phyloP scores from a whole-genome alignment of 2,888 invertebrate species.

The Plagiodera versicolora region DNA sequence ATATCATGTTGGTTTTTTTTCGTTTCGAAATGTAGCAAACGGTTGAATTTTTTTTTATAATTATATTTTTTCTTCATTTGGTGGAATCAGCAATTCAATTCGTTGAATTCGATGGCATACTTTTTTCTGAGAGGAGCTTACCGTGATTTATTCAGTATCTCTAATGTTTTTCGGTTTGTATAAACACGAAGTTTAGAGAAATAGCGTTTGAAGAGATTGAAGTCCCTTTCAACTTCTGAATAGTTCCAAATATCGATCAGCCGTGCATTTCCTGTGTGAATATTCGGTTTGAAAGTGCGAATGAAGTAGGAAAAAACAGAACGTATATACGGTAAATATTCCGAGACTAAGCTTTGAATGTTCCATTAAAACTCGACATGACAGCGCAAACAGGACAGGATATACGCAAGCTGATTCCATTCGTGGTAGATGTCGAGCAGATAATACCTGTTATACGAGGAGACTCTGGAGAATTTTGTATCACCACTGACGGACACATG shows the following conservation, averaged over 20 bases:
- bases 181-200: no score
- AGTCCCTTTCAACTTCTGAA: neutral
- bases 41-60: no score
- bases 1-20: no score
- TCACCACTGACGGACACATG: neutral
- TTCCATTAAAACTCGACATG: conserved; percentile 34
- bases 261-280: neutral
- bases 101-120: no score
- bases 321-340: conserved; percentile 18
- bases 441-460: conserved; percentile 5
- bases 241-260: neutral
- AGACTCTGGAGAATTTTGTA: neutral
- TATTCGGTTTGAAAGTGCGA: conserved; percentile 5
- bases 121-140: no score
- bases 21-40: no score
- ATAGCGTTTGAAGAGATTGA: no score
- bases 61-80: no score
- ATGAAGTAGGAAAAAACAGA: conserved; percentile 25
- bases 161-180: no score
- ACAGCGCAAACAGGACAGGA: conserved; percentile 6
- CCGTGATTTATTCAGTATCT: no score
- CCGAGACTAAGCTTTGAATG: conserved; percentile 33
- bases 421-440: conserved; percentile 17
- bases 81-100: no score
- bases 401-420: conserved; percentile 36